phyloP scores from a whole-genome alignment of 1,140 invertebrate species.

The Lasaia peninsularis region DNA sequence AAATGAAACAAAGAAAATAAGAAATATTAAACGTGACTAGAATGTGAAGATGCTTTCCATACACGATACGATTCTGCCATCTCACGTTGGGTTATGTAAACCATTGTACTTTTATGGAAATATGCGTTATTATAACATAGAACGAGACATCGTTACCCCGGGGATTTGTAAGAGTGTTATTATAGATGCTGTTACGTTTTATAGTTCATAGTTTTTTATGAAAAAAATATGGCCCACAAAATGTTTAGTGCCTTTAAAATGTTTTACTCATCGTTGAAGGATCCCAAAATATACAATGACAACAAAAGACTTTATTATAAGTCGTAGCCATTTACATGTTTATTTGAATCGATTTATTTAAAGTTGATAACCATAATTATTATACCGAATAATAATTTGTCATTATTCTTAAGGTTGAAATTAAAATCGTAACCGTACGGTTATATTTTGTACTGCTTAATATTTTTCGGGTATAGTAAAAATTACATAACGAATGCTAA shows the following conservation, averaged over 20 bases:
- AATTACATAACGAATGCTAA: too few species aligned
- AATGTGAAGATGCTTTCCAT: constrained; percentile 63
- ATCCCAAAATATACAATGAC: too few species aligned
- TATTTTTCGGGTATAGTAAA: too few species aligned
- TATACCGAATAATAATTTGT: too few species aligned
- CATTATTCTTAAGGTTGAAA: too few species aligned
- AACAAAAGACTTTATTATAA: too few species aligned
- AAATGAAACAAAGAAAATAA: constrained; percentile 75
- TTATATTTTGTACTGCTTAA: too few species aligned
- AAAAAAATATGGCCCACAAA: neutral
- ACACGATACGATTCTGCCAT: constrained; percentile 52
- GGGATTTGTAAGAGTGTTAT: constrained; percentile 41
- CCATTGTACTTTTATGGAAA: constrained; percentile 64
- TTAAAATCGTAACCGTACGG: too few species aligned
- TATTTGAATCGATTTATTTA: too few species aligned
- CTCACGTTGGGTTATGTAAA: constrained; percentile 59
- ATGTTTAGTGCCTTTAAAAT: neutral
- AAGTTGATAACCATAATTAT: too few species aligned
- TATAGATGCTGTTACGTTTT: constrained; percentile 21
- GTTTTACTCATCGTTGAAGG: too few species aligned
- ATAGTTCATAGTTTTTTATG: constrained; percentile 11
- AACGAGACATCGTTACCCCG: constrained; percentile 42
- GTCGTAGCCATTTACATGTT: too few species aligned
- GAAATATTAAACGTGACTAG: constrained; percentile 74
- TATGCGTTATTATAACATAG: constrained; percentile 54